phyloP scores from a whole-genome alignment of 2,888 invertebrate genomes.

The Lomographa bimaculata region DNA sequence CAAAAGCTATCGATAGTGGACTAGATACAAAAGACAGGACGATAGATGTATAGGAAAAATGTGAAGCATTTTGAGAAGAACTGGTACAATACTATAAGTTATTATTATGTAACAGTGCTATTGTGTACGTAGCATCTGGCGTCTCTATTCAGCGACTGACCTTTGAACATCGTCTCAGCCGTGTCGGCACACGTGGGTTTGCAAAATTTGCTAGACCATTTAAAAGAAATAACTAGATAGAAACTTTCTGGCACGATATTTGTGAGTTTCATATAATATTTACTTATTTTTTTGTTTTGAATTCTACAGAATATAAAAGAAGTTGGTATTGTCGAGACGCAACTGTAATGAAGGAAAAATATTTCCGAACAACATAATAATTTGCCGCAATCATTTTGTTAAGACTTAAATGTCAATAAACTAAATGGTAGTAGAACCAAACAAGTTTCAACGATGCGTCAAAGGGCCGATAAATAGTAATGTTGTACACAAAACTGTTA shows the following conservation, averaged over 20 bases:
- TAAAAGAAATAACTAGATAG: conserved; percentile 38
- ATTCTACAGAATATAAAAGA: too few species aligned
- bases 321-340: too few species aligned
- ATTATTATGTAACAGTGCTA: conserved; percentile 49
- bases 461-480: conserved; percentile 21
- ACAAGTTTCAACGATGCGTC: conserved; percentile 13
- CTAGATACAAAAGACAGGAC: conserved; percentile 32
- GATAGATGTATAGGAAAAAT: conserved; percentile 8
- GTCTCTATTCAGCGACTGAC: conserved; percentile 66
- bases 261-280: too few species aligned
- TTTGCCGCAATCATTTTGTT: too few species aligned
- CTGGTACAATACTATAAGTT: conserved; percentile 34
- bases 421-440: conserved; percentile 9
- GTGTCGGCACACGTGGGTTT: conserved; percentile 54
- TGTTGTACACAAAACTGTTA: conserved; percentile 33
- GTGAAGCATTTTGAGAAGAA: conserved; percentile 15
- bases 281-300: too few species aligned
- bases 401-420: conserved; percentile 4
- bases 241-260: too few species aligned
- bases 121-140: conserved; percentile 68
- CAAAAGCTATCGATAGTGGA: conserved; percentile 48
- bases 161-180: conserved; percentile 49
- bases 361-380: too few species aligned
- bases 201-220: conserved; percentile 44
- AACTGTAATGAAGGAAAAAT: too few species aligned